phyloP scores from a whole-genome alignment of 2,888 invertebrate species.

The Andrena fulva region DNA sequence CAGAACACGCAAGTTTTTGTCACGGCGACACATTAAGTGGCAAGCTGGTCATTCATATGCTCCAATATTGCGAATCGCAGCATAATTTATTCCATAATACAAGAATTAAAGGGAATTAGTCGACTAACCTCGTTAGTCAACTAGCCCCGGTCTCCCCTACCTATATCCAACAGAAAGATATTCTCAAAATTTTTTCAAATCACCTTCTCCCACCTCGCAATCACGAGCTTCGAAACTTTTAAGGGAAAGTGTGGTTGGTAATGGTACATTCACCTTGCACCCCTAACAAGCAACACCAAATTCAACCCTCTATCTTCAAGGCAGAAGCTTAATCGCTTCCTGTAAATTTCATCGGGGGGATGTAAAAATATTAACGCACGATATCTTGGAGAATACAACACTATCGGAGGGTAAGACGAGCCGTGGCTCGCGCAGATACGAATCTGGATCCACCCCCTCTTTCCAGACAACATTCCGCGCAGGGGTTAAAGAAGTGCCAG shows the following conservation, averaged over 20 bases:
- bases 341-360: background rate
- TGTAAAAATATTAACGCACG: conserved; percentile 41
- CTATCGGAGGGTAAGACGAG: background rate
- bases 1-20: too few species aligned
- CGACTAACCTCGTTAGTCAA: too few species aligned
- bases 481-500: conserved; percentile 67
- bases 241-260: too few species aligned
- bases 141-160: too few species aligned
- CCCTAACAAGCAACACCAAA: too few species aligned
- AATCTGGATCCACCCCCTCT: conserved; percentile 49
- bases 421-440: conserved; percentile 48
- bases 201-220: background rate
- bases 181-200: background rate
- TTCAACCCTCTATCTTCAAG: background rate
- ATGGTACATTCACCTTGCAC: too few species aligned
- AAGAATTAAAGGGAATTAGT: too few species aligned
- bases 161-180: background rate
- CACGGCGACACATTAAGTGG: too few species aligned
- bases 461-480: conserved; percentile 37
- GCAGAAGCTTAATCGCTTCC: background rate
- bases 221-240: too few species aligned
- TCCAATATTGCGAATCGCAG: too few species aligned
- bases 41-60: too few species aligned
- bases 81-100: too few species aligned
- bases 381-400: conserved; percentile 26